Evolutionary conservation across 2,888 invertebrate genomes (phyloP).

Genomic region (Cryptosula pallasiana): DNA sequence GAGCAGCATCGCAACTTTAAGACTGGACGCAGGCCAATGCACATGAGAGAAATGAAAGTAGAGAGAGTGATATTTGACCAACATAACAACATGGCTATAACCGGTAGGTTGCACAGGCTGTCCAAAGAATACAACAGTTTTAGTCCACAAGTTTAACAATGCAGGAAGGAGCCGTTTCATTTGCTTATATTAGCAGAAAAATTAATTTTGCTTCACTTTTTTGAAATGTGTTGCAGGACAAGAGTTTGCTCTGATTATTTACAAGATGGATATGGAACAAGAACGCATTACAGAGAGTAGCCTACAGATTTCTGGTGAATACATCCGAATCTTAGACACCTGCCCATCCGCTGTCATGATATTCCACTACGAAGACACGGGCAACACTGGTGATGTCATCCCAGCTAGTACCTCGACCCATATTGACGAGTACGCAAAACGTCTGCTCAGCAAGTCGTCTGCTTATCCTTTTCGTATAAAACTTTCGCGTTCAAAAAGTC

Average conservation of each 20-base stretch:
- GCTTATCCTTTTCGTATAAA: background rate
- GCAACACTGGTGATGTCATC: background rate
- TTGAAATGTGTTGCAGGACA: background rate
- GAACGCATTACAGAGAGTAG: background rate
- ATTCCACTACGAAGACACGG: background rate
- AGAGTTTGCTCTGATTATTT: background rate
- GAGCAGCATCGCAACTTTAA: background rate
- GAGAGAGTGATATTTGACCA: slow-evolving; percentile 2
- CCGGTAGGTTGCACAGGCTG: background rate
- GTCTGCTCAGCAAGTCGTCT: background rate
- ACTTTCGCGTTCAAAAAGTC: background rate
- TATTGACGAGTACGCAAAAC: background rate
- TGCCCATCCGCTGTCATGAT: background rate
- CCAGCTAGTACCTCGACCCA: background rate
- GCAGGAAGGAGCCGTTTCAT: background rate
- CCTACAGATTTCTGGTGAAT: background rate
- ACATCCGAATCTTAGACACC: slow-evolving; percentile 1
- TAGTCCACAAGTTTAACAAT: background rate
- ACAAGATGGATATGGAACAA: background rate
- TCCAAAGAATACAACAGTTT: background rate
- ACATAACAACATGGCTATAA: slow-evolving; percentile 11
- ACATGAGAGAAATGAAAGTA: slow-evolving; percentile 3
- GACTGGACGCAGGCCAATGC: background rate
- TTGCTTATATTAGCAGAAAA: background rate
- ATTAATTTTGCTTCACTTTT: background rate